Percentiles rank a stretch among this genome's conserved stretches.
phyloP scores from a whole-genome alignment of 2,797 vertebrate species.

The Ataeniobius toweri region DNA sequence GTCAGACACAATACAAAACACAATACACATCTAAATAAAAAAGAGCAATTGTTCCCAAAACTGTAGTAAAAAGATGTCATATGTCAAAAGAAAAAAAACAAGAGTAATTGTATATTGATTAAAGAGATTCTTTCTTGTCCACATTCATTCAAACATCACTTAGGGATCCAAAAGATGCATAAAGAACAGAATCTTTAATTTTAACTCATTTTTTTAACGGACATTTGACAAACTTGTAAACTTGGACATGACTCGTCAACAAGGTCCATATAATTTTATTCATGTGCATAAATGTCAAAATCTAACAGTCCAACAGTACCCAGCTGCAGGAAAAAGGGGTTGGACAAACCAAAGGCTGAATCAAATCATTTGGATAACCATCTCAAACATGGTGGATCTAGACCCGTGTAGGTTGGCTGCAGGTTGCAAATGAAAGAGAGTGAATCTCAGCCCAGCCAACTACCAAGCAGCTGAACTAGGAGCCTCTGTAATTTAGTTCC shows the following conservation, averaged over 20 bases:
- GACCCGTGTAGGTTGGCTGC: background rate
- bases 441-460: background rate
- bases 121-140: too few species aligned
- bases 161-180: too few species aligned
- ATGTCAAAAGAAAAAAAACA: too few species aligned
- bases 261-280: too few species aligned
- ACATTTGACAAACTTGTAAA: background rate
- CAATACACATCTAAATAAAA: background rate
- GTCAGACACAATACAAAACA: background rate
- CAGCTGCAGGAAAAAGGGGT: background rate
- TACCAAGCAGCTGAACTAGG: conserved; percentile 26
- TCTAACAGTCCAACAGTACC: background rate
- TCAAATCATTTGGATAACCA: background rate
- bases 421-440: background rate
- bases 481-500: conserved; percentile 4
- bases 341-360: background rate
- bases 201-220: too few species aligned
- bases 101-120: too few species aligned
- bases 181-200: background rate
- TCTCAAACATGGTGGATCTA: background rate
- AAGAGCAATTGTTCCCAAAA: background rate
- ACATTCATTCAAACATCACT: too few species aligned
- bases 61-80: too few species aligned
- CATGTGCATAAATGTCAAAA: too few species aligned
- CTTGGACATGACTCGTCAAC: background rate